Conservation (phyloP, 2,888 invertebrate genomes). For the Nebria brevicollis region DNA sequence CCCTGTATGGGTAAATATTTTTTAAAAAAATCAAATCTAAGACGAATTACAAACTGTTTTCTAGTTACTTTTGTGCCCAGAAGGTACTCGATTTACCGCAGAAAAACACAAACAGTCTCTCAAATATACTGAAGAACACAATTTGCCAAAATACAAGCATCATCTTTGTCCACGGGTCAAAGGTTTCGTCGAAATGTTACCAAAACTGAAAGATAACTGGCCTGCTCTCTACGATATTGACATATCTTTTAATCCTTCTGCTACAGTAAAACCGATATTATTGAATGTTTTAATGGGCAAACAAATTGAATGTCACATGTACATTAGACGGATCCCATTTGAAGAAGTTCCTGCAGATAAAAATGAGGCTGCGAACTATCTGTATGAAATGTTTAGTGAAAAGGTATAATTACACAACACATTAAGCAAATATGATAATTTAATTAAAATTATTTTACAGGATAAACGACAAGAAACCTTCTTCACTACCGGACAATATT, state of each 20-base stretch:
- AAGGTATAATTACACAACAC: constrained; percentile 71
- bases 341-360: constrained; percentile 82
- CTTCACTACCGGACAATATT: constrained; percentile 57
- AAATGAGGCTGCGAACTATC: constrained; percentile 78
- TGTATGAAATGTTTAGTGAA: constrained; percentile 81
- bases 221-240: constrained; percentile 83
- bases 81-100: constrained; percentile 91
- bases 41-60: constrained; percentile 46
- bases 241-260: constrained; percentile 74
- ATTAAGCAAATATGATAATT: constrained; percentile 37
- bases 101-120: constrained; percentile 88
- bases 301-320: constrained; percentile 77
- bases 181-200: constrained; percentile 89
- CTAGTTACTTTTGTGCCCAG: constrained; percentile 87
- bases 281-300: constrained; percentile 79
- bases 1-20: constrained; percentile 80
- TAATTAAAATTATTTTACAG: constrained; percentile 44
- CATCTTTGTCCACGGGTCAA: constrained; percentile 95
- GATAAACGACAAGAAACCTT: constrained; percentile 57
- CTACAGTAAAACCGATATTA: constrained; percentile 79
- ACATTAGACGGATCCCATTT: constrained; percentile 82
- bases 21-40: background rate
- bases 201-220: constrained; percentile 81
- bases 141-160: constrained; percentile 85
- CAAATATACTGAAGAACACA: constrained; percentile 87